Conservation (phyloP, 2,113 vertebrate genomes). For the Oncorhynchus nerka region DNA sequence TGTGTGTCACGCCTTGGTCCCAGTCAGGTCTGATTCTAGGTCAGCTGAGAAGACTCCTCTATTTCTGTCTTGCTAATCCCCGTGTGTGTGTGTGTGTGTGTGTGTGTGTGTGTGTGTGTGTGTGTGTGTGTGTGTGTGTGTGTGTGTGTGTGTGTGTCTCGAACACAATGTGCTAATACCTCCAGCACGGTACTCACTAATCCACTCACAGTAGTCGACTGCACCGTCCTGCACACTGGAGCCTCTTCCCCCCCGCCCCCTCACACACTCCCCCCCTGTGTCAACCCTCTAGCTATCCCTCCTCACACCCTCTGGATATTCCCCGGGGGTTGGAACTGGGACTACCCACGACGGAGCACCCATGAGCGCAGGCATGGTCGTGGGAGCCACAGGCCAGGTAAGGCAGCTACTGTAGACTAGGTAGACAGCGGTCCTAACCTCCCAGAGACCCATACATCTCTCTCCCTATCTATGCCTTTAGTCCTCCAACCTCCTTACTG, state of each 20-base stretch:
- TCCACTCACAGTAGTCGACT: slow-evolving; percentile 55
- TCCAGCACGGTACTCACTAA: slow-evolving; percentile 64
- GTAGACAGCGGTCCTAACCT: not conserved
- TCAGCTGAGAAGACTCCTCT: slow-evolving; percentile 69
- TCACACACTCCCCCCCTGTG: not conserved
- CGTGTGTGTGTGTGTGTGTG: slow-evolving; percentile 20
- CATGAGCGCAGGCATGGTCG: slow-evolving; percentile 65
- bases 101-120: not conserved
- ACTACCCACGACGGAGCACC: slow-evolving; percentile 19
- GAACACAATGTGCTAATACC: slow-evolving; percentile 68
- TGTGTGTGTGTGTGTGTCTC: slow-evolving; percentile 34
- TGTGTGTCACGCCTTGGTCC: slow-evolving; percentile 19
- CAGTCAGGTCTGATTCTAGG: slow-evolving; percentile 61
- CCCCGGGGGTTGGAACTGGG: slow-evolving; percentile 10
- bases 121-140: too few species aligned
- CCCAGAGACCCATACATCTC: not conserved
- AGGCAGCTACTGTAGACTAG: slow-evolving; percentile 18
- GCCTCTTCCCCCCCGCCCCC: slow-evolving; percentile 14
- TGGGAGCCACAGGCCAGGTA: slow-evolving; percentile 68
- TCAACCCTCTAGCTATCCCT: not conserved
- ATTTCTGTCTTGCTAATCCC: slow-evolving; percentile 71
- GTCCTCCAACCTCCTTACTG: not conserved
- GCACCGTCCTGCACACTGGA: slow-evolving; percentile 26
- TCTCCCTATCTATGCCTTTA: not conserved
- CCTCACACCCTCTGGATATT: slow-evolving; percentile 38